A percentile compares a stretch with the other conserved stretches of the same genome.
Evolutionary conservation across 2,888 invertebrate genomes (phyloP).

Genomic region (Nebria salina): DNA sequence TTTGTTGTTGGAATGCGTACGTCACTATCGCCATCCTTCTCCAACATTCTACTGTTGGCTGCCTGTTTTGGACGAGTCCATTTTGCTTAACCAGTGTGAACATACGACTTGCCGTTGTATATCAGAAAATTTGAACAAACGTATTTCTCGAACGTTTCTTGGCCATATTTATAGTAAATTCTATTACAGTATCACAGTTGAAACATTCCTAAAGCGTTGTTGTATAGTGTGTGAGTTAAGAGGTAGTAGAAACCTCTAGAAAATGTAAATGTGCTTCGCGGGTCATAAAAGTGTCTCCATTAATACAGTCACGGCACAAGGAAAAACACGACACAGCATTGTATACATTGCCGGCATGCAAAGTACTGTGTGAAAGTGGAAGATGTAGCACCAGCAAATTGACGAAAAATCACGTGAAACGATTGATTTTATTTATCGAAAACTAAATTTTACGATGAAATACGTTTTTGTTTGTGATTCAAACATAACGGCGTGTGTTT

Average conservation of each 20-base stretch:
- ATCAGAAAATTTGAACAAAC: conserved; percentile 2
- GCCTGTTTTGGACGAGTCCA: conserved; percentile 46
- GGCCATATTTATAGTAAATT: conserved; percentile 17
- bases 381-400: conserved; percentile 19
- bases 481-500: conserved; percentile 31
- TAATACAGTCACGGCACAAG: conserved; percentile 15
- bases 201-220: not conserved
- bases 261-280: conserved; percentile 41
- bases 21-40: conserved; percentile 13
- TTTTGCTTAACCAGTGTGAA: conserved; percentile 28
- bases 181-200: not conserved
- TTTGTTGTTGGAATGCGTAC: not conserved
- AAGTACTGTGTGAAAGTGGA: conserved; percentile 27
- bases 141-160: conserved; percentile 25
- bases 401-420: conserved; percentile 10
- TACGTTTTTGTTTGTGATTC: conserved; percentile 21
- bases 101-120: conserved; percentile 28
- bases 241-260: conserved; percentile 1
- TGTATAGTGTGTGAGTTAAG: conserved; percentile 5
- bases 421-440: not conserved
- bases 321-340: conserved; percentile 40
- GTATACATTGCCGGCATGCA: conserved; percentile 40
- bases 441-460: conserved; percentile 20
- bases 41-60: conserved; percentile 36
- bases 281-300: conserved; percentile 41